A percentile compares a stretch with the other conserved stretches of the same genome.
Conservation (phyloP, 2,797 vertebrate species). For the Sebastiscus albofasciatus region DNA sequence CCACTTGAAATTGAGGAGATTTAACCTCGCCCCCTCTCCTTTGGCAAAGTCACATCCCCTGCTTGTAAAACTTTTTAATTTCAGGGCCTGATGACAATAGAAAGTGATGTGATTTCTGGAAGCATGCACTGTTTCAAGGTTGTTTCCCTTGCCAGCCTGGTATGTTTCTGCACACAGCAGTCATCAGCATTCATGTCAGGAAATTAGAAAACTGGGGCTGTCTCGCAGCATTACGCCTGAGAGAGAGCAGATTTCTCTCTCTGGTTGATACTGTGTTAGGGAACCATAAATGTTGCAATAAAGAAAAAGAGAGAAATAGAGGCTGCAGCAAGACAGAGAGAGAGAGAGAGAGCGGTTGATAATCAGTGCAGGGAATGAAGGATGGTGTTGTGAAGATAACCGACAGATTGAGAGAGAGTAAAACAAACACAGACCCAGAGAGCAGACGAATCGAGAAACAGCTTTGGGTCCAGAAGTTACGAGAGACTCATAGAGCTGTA, state of each 20-base stretch:
- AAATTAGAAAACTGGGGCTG: conserved; percentile 60
- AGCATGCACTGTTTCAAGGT: conserved; percentile 35
- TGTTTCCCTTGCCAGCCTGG: conserved; percentile 38
- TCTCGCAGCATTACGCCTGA: conserved; percentile 45
- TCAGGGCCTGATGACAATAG: conserved; percentile 30
- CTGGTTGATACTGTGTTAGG: conserved; percentile 2
- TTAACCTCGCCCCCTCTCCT: conserved; percentile 30
- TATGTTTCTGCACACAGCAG: conserved; percentile 23
- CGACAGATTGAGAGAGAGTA: background rate
- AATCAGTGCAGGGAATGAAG: background rate
- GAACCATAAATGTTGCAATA: conserved; percentile 31
- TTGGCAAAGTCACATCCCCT: conserved; percentile 25
- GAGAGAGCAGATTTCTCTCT: conserved; percentile 47
- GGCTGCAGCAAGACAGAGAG: background rate
- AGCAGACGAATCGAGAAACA: conserved; percentile 17
- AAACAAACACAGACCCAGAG: conserved; percentile 22
- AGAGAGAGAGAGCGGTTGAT: background rate
- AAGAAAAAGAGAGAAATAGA: background rate
- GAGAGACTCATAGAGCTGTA: conserved; percentile 4
- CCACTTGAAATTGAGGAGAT: conserved; percentile 21
- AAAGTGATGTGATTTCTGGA: conserved; percentile 39
- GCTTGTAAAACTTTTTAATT: conserved; percentile 23
- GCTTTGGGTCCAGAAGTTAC: conserved; percentile 16
- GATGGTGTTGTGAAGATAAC: conserved; percentile 11
- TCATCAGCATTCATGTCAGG: conserved; percentile 69